Conservation (phyloP, 2,888 invertebrate species). For the Adelognathus sp. region DNA sequence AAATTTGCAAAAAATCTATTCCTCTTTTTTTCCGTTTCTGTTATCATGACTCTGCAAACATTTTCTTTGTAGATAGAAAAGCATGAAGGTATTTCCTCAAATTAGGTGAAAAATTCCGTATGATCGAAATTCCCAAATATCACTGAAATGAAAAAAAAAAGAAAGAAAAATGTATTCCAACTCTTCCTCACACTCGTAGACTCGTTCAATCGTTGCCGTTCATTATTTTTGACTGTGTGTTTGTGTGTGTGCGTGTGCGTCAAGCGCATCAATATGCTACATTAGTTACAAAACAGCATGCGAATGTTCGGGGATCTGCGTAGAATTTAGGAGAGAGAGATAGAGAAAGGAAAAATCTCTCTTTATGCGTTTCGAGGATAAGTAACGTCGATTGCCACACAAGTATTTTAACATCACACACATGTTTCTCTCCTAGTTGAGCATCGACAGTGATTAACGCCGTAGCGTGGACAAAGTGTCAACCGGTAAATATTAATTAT, state of each 20-base stretch:
- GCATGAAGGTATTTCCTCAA: background rate
- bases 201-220: slow-evolving; percentile 20
- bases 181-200: slow-evolving; percentile 41
- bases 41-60: slow-evolving; percentile 13
- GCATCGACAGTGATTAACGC: slow-evolving; percentile 32
- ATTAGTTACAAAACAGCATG: slow-evolving; percentile 7
- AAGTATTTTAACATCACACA: slow-evolving; percentile 30
- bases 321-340: slow-evolving; percentile 17
- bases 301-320: slow-evolving; percentile 20
- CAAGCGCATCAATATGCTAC: slow-evolving; percentile 17
- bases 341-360: background rate
- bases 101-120: too few species aligned
- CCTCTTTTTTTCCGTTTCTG: slow-evolving; percentile 14
- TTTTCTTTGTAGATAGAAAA: slow-evolving; percentile 11
- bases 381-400: slow-evolving; percentile 5
- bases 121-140: too few species aligned
- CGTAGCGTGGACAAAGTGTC: slow-evolving; percentile 21
- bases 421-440: slow-evolving; percentile 27
- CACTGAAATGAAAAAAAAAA: too few species aligned
- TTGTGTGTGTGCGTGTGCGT: background rate
- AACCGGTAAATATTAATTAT: slow-evolving; percentile 26
- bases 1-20: slow-evolving; percentile 49
- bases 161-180: slow-evolving; percentile 17
- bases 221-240: slow-evolving; percentile 14
- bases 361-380: slow-evolving; percentile 32